phyloP scores from a whole-genome alignment of 2,113 vertebrate species.

The Sphyrna mokarran region DNA sequence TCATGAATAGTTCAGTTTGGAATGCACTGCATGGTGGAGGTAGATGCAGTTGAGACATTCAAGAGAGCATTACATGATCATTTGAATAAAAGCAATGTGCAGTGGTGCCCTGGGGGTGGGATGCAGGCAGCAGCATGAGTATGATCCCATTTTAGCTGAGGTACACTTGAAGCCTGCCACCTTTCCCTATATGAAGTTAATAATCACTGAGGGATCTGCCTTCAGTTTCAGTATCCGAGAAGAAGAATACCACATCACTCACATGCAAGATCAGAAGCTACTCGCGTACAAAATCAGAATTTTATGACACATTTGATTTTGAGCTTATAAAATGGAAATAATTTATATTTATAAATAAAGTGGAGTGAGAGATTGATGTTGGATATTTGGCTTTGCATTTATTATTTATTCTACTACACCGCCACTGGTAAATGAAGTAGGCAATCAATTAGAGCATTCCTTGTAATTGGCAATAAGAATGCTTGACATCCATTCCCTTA shows the following conservation, averaged over 20 bases:
- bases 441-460: not conserved
- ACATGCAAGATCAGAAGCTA: not conserved
- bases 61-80: no score
- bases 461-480: no score
- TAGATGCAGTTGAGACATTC: no score
- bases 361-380: not conserved
- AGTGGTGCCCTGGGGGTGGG: no score
- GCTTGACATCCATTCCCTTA: not conserved
- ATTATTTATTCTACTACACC: not conserved
- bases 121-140: not conserved
- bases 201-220: not conserved
- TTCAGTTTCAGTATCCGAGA: not conserved
- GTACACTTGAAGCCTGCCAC: not conserved
- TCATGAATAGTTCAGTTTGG: no score
- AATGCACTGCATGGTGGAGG: no score
- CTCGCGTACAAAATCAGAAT: not conserved
- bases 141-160: not conserved
- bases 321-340: not conserved
- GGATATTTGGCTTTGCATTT: not conserved
- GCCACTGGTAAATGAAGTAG: not conserved
- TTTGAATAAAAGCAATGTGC: no score
- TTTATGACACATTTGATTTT: not conserved
- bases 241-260: not conserved
- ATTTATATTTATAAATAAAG: not conserved
- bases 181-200: not conserved